Conservation (phyloP, 2,888 invertebrate species). For the Eupithecia vulgata region DNA sequence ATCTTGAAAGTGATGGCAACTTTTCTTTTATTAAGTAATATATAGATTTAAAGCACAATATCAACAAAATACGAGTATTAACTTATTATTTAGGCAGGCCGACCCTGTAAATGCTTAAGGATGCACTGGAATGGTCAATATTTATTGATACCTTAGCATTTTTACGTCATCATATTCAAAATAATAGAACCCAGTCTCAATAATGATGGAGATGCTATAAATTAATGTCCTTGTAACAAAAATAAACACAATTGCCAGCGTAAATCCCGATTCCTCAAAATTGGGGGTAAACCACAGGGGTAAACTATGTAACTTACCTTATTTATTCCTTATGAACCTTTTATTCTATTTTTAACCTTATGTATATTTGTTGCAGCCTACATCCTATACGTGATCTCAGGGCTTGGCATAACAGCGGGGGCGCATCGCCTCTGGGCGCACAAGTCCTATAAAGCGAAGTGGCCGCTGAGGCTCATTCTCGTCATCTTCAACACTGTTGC, state of each 20-base stretch:
- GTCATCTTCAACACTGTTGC: conserved; percentile 94
- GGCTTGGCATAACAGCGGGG: conserved; percentile 97
- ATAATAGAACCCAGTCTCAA: not conserved
- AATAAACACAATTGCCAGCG: not conserved
- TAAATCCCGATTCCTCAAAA: not conserved
- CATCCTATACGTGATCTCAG: conserved; percentile 89
- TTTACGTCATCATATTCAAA: not conserved
- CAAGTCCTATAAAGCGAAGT: conserved; percentile 96
- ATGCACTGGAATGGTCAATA: not conserved
- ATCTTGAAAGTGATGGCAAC: too few species aligned
- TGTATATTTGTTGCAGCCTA: conserved; percentile 81
- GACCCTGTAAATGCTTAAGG: not conserved
- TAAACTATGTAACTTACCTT: not conserved
- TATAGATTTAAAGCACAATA: too few species aligned
- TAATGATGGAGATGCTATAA: not conserved
- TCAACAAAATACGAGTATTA: too few species aligned
- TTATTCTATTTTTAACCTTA: not conserved
- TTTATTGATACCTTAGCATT: not conserved
- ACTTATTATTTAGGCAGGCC: too few species aligned
- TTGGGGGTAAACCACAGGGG: too few species aligned
- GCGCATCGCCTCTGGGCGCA: conserved; percentile 98
- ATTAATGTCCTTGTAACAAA: not conserved
- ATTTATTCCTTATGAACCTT: not conserved
- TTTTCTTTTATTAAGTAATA: too few species aligned
- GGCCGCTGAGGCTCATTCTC: conserved; percentile 92